Percentiles rank a stretch among this genome's conserved stretches.
These are phyloP conservation scores for Trachelipus rathkii DNA, from an alignment of 1,140 invertebrate genomes.

Conservation along the genomic window DNA sequence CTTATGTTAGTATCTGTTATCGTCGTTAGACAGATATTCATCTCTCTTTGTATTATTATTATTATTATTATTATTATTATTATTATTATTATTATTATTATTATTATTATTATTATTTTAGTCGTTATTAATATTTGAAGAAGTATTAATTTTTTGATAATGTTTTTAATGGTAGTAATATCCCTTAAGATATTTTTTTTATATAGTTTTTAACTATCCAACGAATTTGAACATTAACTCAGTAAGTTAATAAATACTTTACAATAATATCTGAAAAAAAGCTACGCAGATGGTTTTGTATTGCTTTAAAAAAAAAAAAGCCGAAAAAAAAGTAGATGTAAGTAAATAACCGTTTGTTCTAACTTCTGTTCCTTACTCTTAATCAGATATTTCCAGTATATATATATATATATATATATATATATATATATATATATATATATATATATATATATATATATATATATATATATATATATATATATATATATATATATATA, in stretches of 20 bases:
- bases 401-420: too few species aligned
- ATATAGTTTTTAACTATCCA: neutral
- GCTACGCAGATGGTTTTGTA: neutral
- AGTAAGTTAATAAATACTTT: neutral
- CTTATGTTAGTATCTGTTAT: neutral
- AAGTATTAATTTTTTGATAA: neutral
- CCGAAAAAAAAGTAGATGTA: too few species aligned
- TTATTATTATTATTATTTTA: neutral
- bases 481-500: too few species aligned
- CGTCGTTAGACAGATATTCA: neutral
- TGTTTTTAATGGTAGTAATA: neutral
- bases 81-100: neutral
- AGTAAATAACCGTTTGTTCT: too few species aligned
- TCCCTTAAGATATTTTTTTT: too few species aligned
- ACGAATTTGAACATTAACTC: constrained; percentile 7
- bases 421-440: too few species aligned
- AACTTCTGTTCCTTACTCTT: too few species aligned
- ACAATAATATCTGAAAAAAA: neutral
- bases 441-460: too few species aligned
- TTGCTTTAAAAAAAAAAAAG: too few species aligned
- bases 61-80: neutral
- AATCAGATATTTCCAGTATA: too few species aligned
- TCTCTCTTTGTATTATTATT: constrained; percentile 5
- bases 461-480: too few species aligned
- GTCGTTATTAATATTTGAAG: neutral